Evolutionary conservation across 2,888 invertebrate species (phyloP).

Genomic region (Parelbella ahira): DNA sequence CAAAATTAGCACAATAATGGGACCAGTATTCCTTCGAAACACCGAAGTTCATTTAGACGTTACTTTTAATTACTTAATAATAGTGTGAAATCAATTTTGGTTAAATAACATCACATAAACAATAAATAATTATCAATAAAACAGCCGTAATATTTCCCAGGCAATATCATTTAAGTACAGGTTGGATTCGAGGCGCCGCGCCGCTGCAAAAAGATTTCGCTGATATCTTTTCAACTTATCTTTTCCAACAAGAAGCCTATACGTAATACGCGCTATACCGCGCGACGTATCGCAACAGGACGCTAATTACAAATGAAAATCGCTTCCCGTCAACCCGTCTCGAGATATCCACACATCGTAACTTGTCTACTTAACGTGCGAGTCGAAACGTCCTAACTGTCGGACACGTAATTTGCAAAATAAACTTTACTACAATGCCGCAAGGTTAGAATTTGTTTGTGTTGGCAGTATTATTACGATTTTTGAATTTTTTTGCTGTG

Average conservation of each 20-base stretch:
- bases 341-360: slow-evolving; percentile 48
- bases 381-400: slow-evolving; percentile 14
- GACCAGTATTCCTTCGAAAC: no score
- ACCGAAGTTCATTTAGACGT: no score
- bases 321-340: slow-evolving; percentile 36
- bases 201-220: no score
- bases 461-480: background rate
- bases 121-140: no score
- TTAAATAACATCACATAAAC: no score
- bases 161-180: no score
- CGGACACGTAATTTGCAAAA: background rate
- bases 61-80: no score
- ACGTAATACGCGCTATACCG: slow-evolving; percentile 29
- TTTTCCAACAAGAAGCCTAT: slow-evolving; percentile 15
- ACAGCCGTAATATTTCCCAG: no score
- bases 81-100: no score
- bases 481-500: background rate
- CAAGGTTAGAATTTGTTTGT: background rate
- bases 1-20: no score
- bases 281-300: slow-evolving; percentile 35
- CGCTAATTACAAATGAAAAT: slow-evolving; percentile 42
- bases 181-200: no score
- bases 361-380: slow-evolving; percentile 26
- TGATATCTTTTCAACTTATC: slow-evolving; percentile 11
- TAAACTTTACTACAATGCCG: background rate